Conservation (phyloP, 2,797 vertebrate species). For the Alca torda region DNA sequence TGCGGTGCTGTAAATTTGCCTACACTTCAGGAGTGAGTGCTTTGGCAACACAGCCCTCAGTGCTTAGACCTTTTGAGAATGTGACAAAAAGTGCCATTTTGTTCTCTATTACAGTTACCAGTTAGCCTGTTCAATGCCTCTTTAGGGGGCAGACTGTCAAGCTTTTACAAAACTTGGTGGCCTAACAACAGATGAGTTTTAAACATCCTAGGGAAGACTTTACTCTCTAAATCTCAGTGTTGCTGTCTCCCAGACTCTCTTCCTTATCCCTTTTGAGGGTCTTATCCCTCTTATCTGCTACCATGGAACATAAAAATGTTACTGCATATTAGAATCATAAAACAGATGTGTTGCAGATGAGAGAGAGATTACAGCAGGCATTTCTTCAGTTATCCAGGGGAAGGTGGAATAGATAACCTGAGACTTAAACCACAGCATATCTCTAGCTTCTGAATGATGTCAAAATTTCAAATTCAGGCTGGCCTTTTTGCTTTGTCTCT, state of each 20-base stretch:
- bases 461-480: background rate
- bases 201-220: background rate
- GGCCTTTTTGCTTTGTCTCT: background rate
- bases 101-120: background rate
- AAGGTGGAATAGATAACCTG: background rate
- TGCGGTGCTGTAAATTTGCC: background rate
- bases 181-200: background rate
- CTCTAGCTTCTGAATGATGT: background rate
- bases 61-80: background rate
- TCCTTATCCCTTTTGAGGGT: background rate
- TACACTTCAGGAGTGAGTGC: background rate
- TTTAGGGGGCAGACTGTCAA: background rate
- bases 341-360: background rate
- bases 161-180: background rate
- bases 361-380: background rate
- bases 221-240: background rate
- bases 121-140: background rate
- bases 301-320: background rate
- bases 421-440: background rate
- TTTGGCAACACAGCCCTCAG: background rate
- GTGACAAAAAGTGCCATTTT: background rate
- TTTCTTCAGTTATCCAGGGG: background rate
- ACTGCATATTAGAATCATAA: background rate
- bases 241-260: background rate
- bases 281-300: background rate